Base-by-base conservation (phyloP, 2,888 invertebrate genomes). In the Limnephilus rhombicus region DNA sequence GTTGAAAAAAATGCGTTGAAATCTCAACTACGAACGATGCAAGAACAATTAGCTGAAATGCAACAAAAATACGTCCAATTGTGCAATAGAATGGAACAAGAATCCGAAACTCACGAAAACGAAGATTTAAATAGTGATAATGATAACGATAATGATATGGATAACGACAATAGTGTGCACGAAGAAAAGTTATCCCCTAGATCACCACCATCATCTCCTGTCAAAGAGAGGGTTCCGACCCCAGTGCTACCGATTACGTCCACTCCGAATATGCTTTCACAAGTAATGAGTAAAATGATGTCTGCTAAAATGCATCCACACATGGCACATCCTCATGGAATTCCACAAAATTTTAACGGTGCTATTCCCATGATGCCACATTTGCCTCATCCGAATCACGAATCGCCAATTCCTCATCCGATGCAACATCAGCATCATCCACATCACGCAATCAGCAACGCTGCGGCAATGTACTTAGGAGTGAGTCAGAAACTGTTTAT, bases 41-140 rank as follows among this genome's bases (percentile, higher is more conserved):
- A 98, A 96, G 98, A 98, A 94, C 98, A 99, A 95, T 96, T 99
- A 92, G 98, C 98, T 18, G 98, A 98, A 95, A 98, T 99, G 98
- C 98, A 98, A 96, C 98, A 98, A 94, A 98, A 98, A 95, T 99
- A 99, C 95, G 97, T 98, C 95, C 98, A 98, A 95, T 96, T 99
- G 94, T 98, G 98, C 95, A 98, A 98, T 94, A 97, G 98, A 94
- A 98, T 98, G 97, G 98, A 98, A 94, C 97, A 98, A 94, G 97
- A 97, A 94, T 97, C 97, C 0, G 98, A 98, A 94, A 97, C 97
- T 94, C 97, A 97, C 94, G 98, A 98, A 94, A 97, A 97, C 87
- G 98, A 98, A 94, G 98, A 98, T 95, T 97, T 96, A 93, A 97
- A 97, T 94, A 98, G 97, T 96, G 98, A 98, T 94, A 94, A 87